Percentiles rank a stretch among this genome's conserved stretches.
phyloP scores from a whole-genome alignment of 2,888 invertebrate genomes.

The Torymus aiolomorphi region DNA sequence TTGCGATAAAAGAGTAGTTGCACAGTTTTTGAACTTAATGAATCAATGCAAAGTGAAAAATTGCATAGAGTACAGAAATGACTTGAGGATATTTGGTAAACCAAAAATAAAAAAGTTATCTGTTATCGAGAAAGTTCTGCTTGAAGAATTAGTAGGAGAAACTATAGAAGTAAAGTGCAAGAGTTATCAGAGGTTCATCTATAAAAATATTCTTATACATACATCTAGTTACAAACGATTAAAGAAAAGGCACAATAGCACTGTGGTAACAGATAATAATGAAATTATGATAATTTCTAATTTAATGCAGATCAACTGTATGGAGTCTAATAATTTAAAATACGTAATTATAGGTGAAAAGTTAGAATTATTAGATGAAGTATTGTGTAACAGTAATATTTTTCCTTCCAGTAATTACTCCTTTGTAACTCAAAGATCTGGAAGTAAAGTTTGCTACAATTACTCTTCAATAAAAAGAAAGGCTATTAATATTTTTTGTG shows the following conservation, averaged over 20 bases:
- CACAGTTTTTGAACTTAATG: neutral
- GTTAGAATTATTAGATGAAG: neutral
- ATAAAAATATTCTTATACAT: neutral
- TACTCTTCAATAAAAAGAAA: too few species aligned
- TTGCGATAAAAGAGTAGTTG: neutral
- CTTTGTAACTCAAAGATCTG: too few species aligned
- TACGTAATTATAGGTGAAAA: constrained; percentile 4
- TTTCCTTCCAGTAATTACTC: too few species aligned
- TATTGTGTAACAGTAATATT: neutral
- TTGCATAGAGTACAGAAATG: neutral
- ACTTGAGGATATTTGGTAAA: too few species aligned
- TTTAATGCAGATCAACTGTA: neutral
- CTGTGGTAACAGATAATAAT: neutral
- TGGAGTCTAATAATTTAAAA: neutral
- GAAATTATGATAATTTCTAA: neutral
- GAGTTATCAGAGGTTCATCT: neutral
- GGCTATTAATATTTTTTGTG: too few species aligned
- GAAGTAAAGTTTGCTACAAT: too few species aligned
- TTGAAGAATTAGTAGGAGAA: neutral
- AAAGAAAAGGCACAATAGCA: constrained; percentile 2
- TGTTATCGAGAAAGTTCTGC: neutral
- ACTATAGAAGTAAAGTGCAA: neutral
- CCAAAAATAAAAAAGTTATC: neutral
- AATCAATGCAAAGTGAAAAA: neutral
- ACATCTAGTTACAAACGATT: neutral